phyloP scores from a whole-genome alignment of 2,113 vertebrate genomes.

The Hyperopisus bebe region DNA sequence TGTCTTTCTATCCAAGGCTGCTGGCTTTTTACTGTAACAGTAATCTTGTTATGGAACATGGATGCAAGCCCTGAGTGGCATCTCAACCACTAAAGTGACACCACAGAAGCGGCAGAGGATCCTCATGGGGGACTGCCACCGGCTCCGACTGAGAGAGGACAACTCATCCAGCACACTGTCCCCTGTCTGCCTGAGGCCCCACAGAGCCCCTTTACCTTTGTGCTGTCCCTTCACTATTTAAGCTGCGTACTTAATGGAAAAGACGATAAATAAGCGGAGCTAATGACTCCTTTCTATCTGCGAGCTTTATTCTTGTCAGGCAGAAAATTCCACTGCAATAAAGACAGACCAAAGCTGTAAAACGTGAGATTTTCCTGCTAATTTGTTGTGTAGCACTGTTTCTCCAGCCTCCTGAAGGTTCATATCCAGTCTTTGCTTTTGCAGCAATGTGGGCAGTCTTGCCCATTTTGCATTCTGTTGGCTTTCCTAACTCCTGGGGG shows the following conservation, averaged over 20 bases:
- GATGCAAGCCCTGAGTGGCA: conserved; percentile 8
- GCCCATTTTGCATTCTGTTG: no score
- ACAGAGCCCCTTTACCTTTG: not conserved
- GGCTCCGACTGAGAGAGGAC: not conserved
- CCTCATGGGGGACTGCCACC: not conserved
- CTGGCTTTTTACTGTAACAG: conserved; percentile 11
- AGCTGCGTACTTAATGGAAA: not conserved
- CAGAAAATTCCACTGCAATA: not conserved
- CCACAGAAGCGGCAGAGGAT: not conserved
- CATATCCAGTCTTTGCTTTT: not conserved
- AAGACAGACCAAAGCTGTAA: not conserved
- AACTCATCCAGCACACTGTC: not conserved
- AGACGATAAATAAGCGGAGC: not conserved
- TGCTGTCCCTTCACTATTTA: not conserved
- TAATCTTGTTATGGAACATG: conserved; percentile 9
- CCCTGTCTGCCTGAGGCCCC: not conserved
- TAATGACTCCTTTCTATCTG: no score
- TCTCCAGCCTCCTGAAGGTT: not conserved
- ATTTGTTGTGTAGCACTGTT: not conserved
- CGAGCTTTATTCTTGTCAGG: not conserved
- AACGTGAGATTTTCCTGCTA: not conserved
- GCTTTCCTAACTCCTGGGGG: no score
- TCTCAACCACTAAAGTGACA: conserved; percentile 2
- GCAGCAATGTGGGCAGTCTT: no score
- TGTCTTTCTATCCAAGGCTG: conserved; percentile 6